Base-by-base conservation (phyloP, 2,113 vertebrate genomes). In the Rhynchopsitta pachyrhyncha region DNA sequence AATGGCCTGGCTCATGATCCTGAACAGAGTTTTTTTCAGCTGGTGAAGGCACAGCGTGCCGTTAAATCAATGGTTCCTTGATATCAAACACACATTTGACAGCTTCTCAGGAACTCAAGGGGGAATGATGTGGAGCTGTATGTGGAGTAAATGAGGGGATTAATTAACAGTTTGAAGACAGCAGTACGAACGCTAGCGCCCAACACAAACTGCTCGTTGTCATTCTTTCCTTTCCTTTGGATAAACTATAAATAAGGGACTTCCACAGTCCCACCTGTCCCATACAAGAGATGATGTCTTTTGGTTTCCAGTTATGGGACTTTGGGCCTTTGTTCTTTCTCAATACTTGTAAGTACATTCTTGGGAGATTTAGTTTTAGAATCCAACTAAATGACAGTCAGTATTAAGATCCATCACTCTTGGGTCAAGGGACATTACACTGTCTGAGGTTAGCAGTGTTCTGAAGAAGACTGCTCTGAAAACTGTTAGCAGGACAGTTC, bases 201-300 rank as follows among this genome's bases (percentile, higher is more conserved):
- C 94, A 24, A 3, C 7, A 50, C 27, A 20, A 70, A 50, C 3
- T n/a, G 50, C 75, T 47, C 13, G 13, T 55, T 31, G 62, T 31
- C 22, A 20, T 25, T 33, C 55, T 50, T 91, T 42, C 78, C 73
- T 95, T 84, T 91, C 80, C 82, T 96, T 84, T n/a, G 20, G 59
- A 80, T 71, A 79, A 92, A 44, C 35, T n/a, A 15, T 22, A 28
- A 74, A 22, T n/a, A 29, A 71, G 15, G 13, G 57, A 4, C 31
- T 31, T 29, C 66, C 60, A 31, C 37, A 78, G 11, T 3, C 69
- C 10, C 41, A 25, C 41, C n/a, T 31, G 27, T 29, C 29, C 41
- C 5, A 0, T 7, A 22, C 1, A 17, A 37, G 70, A 59, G 8
- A 3, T 0, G 0, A 3, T 4, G 3, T 12, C 49, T 27, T 24